Percentiles rank a stretch among this genome's conserved stretches.
phyloP scores from a whole-genome alignment of 2,797 vertebrate species.

The Enteromius mattozi region DNA sequence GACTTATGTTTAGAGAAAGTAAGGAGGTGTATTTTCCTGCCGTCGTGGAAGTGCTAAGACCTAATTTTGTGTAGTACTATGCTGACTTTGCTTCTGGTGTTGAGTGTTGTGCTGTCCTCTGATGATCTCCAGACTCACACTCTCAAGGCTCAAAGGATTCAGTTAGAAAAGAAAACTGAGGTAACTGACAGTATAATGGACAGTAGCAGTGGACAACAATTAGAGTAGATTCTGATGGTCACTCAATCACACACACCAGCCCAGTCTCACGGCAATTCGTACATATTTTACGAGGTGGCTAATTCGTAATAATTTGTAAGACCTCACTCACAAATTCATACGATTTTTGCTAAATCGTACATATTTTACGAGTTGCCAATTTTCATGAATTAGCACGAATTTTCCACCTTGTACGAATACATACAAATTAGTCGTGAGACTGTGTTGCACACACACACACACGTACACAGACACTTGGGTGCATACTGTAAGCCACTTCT shows the following conservation, averaged over 20 bases:
- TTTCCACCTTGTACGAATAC: too few species aligned
- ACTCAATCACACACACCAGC: background rate
- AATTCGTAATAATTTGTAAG: too few species aligned
- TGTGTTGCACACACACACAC: background rate
- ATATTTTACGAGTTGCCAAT: too few species aligned
- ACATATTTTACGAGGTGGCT: too few species aligned
- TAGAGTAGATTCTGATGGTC: background rate
- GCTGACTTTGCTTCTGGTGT: conserved; percentile 39
- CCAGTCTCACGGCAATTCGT: too few species aligned
- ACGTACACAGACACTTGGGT: background rate
- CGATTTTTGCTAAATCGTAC: too few species aligned
- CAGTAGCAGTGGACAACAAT: conserved; percentile 32
- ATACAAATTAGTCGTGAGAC: too few species aligned
- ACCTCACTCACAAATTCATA: too few species aligned
- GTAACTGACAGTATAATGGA: conserved; percentile 62
- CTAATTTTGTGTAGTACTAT: conserved; percentile 49
- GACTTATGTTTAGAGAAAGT: conserved; percentile 39
- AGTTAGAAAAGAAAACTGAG: conserved; percentile 60
- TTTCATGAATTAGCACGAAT: too few species aligned
- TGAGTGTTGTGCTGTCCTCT: conserved; percentile 16
- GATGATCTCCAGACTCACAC: conserved; percentile 42
- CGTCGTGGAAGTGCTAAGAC: conserved; percentile 38
- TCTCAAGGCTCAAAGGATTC: conserved; percentile 65
- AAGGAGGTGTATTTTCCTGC: conserved; percentile 31
- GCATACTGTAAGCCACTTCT: background rate